Conservation (phyloP, 2,113 vertebrate genomes). For the Nothobranchius furzeri region DNA sequence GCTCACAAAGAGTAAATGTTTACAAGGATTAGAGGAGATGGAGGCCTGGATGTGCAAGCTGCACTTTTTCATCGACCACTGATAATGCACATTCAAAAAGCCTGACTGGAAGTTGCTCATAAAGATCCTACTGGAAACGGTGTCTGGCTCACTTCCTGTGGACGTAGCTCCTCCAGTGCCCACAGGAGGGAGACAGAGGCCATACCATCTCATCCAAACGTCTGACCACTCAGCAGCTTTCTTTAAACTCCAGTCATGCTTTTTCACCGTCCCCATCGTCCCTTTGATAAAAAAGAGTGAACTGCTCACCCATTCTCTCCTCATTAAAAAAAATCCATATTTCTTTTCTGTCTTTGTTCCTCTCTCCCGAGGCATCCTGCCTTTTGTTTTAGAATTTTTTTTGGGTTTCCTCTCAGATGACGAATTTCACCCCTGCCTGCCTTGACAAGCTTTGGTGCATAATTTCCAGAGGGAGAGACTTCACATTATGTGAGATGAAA, state of each 20-base stretch:
- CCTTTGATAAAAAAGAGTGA: slow-evolving; percentile 24
- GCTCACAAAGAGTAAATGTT: slow-evolving; percentile 17
- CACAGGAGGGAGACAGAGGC: slow-evolving; percentile 71
- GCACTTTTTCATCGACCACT: slow-evolving; percentile 20
- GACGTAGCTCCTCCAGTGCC: neutral
- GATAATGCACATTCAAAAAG: slow-evolving; percentile 16
- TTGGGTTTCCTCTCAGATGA: slow-evolving; percentile 30
- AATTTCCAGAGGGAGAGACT: slow-evolving; percentile 32
- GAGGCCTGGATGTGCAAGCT: slow-evolving; percentile 14
- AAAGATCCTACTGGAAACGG: slow-evolving; percentile 17
- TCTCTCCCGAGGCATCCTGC: neutral
- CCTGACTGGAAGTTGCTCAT: slow-evolving; percentile 21
- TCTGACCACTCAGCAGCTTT: neutral
- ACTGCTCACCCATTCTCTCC: neutral
- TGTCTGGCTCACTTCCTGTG: slow-evolving; percentile 10
- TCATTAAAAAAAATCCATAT: slow-evolving; percentile 13
- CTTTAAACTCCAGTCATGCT: slow-evolving; percentile 18
- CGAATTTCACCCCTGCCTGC: slow-evolving; percentile 24
- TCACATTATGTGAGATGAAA: slow-evolving; percentile 34
- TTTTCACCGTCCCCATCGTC: slow-evolving; percentile 12
- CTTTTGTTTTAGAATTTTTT: neutral
- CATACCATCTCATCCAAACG: slow-evolving; percentile 6
- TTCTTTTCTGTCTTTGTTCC: slow-evolving; percentile 16
- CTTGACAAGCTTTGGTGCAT: slow-evolving; percentile 27
- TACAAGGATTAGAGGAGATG: slow-evolving; percentile 31